A percentile compares a stretch with the other conserved stretches of the same genome.
Evolutionary conservation across 2,797 vertebrate genomes (phyloP).

Genomic region (Syndactyla subalaris): DNA sequence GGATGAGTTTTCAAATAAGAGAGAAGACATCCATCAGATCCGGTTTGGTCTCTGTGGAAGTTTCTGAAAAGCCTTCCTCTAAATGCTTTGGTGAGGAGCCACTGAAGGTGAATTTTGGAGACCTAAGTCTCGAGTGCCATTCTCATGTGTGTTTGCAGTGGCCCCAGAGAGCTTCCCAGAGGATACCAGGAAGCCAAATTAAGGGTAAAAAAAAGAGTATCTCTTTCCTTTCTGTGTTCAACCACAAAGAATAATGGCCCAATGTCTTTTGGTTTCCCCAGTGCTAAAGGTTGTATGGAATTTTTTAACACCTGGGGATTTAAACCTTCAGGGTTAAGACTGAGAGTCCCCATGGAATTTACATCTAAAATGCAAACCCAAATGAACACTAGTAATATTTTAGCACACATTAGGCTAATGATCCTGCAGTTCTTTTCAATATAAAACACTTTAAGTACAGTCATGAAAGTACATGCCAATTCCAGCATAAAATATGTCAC

Average conservation of each 20-base stretch:
- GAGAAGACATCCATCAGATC: background rate
- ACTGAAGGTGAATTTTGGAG: background rate
- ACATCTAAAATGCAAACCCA: background rate
- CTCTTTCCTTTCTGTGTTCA: background rate
- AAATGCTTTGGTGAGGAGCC: background rate
- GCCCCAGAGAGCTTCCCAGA: background rate
- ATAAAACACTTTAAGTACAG: background rate
- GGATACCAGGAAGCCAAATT: background rate
- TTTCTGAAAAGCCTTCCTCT: background rate
- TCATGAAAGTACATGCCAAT: background rate
- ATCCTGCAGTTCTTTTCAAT: background rate
- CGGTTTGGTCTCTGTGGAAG: background rate
- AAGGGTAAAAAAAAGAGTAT: background rate
- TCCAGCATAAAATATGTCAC: background rate
- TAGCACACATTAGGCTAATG: background rate
- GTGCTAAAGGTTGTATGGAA: background rate
- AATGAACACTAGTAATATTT: background rate
- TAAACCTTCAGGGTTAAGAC: background rate
- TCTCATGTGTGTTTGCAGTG: background rate
- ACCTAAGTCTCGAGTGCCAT: background rate
- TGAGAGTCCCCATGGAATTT: background rate
- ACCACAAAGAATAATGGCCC: background rate
- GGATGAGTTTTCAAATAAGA: accelerated
- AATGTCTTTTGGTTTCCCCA: background rate
- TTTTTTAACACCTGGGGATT: constrained; percentile 4